These are phyloP conservation scores for Mellilla xanthometata DNA, from an alignment of 2,888 invertebrate species.

Conservation along the genomic window DNA sequence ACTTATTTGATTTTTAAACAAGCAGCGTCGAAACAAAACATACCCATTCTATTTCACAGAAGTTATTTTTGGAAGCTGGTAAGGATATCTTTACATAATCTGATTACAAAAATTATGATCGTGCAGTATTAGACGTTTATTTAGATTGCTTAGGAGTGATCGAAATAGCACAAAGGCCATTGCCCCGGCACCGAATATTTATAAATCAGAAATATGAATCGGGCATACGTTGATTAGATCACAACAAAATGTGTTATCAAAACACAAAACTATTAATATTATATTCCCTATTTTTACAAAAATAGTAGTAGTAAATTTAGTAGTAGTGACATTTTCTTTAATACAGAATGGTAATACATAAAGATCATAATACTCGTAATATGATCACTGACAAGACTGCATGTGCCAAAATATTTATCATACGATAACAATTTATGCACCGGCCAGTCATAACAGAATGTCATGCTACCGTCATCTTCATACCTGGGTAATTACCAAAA, in stretches of 20 bases:
- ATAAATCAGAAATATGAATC: not conserved
- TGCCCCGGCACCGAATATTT: constrained; percentile 13
- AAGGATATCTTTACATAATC: too few species aligned
- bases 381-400: not conserved
- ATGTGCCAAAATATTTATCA: constrained; percentile 11
- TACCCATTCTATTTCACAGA: too few species aligned
- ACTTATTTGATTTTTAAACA: too few species aligned
- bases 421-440: constrained; percentile 10
- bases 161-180: constrained; percentile 29
- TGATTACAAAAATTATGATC: not conserved
- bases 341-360: not conserved
- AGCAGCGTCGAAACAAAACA: too few species aligned
- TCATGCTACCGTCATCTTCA: too few species aligned
- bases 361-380: not conserved
- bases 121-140: constrained; percentile 10
- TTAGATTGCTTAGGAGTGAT: constrained; percentile 4
- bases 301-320: too few species aligned
- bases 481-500: too few species aligned
- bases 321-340: too few species aligned
- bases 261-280: too few species aligned
- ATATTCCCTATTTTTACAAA: too few species aligned
- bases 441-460: constrained; percentile 6
- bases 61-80: too few species aligned
- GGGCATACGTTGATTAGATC: not conserved
- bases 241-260: too few species aligned